phyloP scores from a whole-genome alignment of 2,113 vertebrate genomes.

The Xyrauchen texanus region DNA sequence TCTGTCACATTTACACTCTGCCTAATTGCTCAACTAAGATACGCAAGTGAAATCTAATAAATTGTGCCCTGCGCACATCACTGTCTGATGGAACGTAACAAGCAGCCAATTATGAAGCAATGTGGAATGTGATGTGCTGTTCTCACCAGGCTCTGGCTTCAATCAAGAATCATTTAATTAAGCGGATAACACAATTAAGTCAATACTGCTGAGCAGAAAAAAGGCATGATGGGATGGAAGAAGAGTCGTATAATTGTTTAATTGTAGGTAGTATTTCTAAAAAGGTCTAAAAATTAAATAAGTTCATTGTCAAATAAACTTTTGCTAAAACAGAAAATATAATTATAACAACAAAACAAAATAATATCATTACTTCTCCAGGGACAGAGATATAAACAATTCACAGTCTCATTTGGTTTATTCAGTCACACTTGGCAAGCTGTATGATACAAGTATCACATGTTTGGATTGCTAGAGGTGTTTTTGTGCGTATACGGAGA shows the following conservation, averaged over 20 bases:
- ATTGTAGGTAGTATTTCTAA: constrained; percentile 17
- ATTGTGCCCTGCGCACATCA: constrained; percentile 41
- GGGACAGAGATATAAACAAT: background rate
- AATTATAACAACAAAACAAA: background rate
- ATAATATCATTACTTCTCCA: background rate
- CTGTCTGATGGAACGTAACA: constrained; percentile 53
- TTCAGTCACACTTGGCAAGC: too few species aligned
- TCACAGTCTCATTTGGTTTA: background rate
- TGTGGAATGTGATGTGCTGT: constrained; percentile 55
- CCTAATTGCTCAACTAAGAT: constrained; percentile 46
- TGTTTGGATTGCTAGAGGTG: background rate
- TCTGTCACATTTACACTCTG: constrained; percentile 35
- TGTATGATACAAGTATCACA: background rate
- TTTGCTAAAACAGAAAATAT: background rate
- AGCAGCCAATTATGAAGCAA: constrained; percentile 57
- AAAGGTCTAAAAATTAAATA: background rate
- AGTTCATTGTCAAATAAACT: background rate
- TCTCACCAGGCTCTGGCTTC: constrained; percentile 53
- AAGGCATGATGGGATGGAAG: constrained; percentile 13
- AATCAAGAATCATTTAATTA: constrained; percentile 65
- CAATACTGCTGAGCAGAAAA: constrained; percentile 44
- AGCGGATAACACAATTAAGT: constrained; percentile 47
- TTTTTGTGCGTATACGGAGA: background rate
- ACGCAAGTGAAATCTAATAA: constrained; percentile 50
- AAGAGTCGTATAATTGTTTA: constrained; percentile 1